Conservation (phyloP, 2,797 vertebrate species). For the Parambassis ranga region DNA sequence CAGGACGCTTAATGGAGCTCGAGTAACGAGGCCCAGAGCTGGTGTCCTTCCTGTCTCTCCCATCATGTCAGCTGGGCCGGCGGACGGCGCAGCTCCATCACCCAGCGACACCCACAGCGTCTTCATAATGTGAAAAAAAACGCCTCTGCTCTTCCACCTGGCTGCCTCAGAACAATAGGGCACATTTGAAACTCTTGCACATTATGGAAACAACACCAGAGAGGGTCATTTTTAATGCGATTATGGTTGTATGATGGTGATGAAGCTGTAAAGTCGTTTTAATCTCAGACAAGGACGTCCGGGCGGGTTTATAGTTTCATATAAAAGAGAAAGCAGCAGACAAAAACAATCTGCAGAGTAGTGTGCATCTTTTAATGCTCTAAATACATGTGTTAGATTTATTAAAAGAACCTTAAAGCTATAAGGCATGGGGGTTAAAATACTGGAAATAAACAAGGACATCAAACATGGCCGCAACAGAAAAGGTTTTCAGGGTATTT, state of each 20-base stretch:
- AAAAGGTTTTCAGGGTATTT: too few species aligned
- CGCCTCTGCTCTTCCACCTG: constrained; percentile 50
- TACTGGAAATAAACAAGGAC: neutral
- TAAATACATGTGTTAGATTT: constrained; percentile 1
- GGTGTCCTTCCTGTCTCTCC: constrained; percentile 68
- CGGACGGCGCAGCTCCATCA: constrained; percentile 49
- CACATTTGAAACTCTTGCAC: constrained; percentile 8
- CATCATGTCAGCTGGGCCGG: constrained; percentile 58
- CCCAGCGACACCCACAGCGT: constrained; percentile 46
- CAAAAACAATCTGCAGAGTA: constrained; percentile 46
- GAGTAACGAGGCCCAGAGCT: constrained; percentile 70
- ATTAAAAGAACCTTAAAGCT: constrained; percentile 22
- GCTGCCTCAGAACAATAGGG: constrained; percentile 54
- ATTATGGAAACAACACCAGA: constrained; percentile 29
- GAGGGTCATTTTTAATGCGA: constrained; percentile 31
- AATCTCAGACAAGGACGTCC: constrained; percentile 31
- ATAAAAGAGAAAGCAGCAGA: constrained; percentile 7
- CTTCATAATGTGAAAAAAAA: constrained; percentile 45
- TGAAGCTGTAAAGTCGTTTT: constrained; percentile 31
- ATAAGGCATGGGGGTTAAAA: neutral
- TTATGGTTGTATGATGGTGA: constrained; percentile 18
- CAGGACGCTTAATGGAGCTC: constrained; percentile 77
- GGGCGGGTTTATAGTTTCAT: constrained; percentile 14
- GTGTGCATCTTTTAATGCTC: constrained; percentile 7
- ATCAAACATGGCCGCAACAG: neutral